Evolutionary conservation across 92 coral and sea anemone species (phyloP).

Genomic region (Pocillopora meandrina): DNA sequence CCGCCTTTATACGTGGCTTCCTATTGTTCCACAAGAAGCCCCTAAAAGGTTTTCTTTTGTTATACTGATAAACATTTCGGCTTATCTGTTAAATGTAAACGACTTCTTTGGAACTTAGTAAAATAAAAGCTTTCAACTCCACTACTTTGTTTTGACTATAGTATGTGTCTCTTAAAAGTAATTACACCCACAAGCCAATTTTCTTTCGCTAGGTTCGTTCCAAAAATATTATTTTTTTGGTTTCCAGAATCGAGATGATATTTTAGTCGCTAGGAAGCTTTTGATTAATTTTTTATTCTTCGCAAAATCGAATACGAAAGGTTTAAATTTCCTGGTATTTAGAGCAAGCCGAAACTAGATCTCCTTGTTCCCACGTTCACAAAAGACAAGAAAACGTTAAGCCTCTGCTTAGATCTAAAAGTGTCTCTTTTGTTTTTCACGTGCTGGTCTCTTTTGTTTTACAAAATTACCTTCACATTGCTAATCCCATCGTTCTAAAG

Average conservation of each 20-base stretch:
- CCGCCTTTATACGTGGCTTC: conserved; percentile 29
- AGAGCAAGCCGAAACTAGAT: conserved; percentile 2
- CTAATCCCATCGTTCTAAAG: conserved; percentile 52
- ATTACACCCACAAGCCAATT: background rate
- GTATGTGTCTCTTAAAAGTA: background rate
- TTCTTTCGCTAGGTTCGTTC: background rate
- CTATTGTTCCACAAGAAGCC: conserved; percentile 42
- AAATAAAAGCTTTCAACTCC: background rate
- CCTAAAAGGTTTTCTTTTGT: conserved; percentile 81
- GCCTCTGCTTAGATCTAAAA: conserved; percentile 23
- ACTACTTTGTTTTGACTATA: conserved; percentile 9
- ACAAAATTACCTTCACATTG: conserved; percentile 38
- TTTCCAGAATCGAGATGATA: conserved; percentile 4
- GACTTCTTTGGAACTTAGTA: conserved; percentile 6
- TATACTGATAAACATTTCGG: conserved; percentile 65
- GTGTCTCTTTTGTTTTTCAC: conserved; percentile 8
- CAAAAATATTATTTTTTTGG: background rate
- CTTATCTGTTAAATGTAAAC: conserved; percentile 46
- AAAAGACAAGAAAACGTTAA: background rate
- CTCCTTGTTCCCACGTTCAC: conserved; percentile 28
- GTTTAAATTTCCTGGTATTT: conserved; percentile 31
- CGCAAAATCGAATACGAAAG: conserved; percentile 14
- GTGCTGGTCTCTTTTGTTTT: conserved; percentile 42
- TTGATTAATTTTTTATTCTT: conserved; percentile 36
- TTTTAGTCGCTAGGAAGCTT: background rate